These are phyloP conservation scores for Oreohelix idahoensis DNA, from an alignment of 1,140 invertebrate species.

Conservation along the genomic window DNA sequence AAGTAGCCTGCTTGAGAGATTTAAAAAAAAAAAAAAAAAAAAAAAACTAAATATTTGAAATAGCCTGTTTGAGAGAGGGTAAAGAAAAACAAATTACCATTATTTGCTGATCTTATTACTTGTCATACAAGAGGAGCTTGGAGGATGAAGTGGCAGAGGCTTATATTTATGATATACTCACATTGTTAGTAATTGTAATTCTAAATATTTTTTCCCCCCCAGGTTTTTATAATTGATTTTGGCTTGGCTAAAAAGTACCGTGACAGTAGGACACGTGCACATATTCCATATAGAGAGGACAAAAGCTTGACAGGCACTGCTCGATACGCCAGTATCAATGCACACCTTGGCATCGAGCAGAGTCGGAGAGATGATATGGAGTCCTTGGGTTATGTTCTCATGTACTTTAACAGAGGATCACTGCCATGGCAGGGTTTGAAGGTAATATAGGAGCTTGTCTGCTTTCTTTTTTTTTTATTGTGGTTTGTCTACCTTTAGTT, in stretches of 20 bases:
- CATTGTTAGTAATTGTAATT: background rate
- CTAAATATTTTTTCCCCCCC: slow-evolving; percentile 28
- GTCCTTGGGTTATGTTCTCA: slow-evolving; percentile 95
- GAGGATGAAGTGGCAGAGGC: background rate
- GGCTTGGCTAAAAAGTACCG: slow-evolving; percentile 96
- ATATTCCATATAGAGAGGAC: slow-evolving; percentile 95
- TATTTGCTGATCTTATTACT: too few species aligned
- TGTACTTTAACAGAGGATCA: slow-evolving; percentile 94
- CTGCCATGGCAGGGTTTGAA: slow-evolving; percentile 95
- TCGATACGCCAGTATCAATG: slow-evolving; percentile 97
- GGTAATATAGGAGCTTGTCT: slow-evolving; percentile 60
- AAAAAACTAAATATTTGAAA: too few species aligned
- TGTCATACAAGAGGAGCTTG: background rate
- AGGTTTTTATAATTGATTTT: slow-evolving; percentile 96
- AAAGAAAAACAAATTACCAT: too few species aligned
- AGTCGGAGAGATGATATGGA: slow-evolving; percentile 96
- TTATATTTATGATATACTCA: too few species aligned
- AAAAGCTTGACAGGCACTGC: slow-evolving; percentile 97
- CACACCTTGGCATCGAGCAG: slow-evolving; percentile 86
- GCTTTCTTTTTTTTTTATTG: background rate
- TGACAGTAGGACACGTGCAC: slow-evolving; percentile 87
- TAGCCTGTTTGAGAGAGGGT: too few species aligned
- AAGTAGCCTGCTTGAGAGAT: too few species aligned
- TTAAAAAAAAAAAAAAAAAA: too few species aligned
- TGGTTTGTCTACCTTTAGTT: too few species aligned